Conservation (phyloP, 2,888 invertebrate genomes). For the Melangyna quadrimaculata region DNA sequence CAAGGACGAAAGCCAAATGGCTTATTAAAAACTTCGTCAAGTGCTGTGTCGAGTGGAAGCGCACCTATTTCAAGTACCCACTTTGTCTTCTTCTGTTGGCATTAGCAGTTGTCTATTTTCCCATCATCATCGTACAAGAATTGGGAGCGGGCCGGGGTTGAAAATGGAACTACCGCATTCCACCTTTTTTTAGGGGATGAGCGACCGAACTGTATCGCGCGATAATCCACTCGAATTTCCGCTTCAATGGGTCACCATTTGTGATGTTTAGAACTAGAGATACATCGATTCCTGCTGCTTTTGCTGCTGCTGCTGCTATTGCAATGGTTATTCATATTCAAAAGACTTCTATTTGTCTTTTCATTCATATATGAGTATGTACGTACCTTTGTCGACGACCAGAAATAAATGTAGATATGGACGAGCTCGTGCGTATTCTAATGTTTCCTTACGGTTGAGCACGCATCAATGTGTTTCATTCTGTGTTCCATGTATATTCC, state of each 20-base stretch:
- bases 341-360: constrained; percentile 33
- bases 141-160: not conserved
- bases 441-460: constrained; percentile 45
- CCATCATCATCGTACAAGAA: constrained; percentile 17
- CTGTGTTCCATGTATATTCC: not conserved
- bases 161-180: constrained; percentile 36
- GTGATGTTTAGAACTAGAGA: not conserved
- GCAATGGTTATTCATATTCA: not conserved
- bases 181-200: constrained; percentile 29
- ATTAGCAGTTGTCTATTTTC: constrained; percentile 55
- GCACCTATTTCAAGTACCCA: constrained; percentile 53
- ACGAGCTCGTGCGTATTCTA: constrained; percentile 44
- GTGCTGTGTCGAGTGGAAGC: constrained; percentile 35
- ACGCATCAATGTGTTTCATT: constrained; percentile 41
- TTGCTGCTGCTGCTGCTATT: not conserved
- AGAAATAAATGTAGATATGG: not conserved
- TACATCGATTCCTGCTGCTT: not conserved
- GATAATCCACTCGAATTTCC: constrained; percentile 56
- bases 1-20: constrained; percentile 47
- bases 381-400: not conserved
- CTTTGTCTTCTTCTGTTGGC: constrained; percentile 10
- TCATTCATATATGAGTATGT: constrained; percentile 1
- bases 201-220: constrained; percentile 8
- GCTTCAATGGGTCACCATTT: constrained; percentile 50
- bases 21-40: constrained; percentile 62